Conservation (phyloP, 2,888 invertebrate genomes). For the Drosophila koepferae region DNA sequence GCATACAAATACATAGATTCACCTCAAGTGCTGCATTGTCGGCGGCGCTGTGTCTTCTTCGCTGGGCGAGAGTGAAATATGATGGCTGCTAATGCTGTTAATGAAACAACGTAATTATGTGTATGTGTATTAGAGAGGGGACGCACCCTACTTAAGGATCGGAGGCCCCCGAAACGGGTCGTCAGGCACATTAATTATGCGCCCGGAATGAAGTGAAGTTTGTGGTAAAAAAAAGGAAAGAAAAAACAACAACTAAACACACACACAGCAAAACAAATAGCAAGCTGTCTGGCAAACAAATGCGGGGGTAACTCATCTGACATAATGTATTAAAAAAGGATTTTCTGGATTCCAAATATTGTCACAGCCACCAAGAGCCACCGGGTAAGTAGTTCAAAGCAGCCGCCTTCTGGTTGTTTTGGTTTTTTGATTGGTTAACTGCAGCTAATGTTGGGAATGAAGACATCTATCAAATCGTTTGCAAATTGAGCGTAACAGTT, state of each 20-base stretch:
- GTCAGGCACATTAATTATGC: slow-evolving; percentile 80
- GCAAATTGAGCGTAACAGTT: slow-evolving; percentile 62
- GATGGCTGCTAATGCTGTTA: slow-evolving; percentile 83
- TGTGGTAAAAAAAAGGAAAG: slow-evolving; percentile 13
- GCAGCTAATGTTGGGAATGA: slow-evolving; percentile 2
- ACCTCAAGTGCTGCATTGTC: slow-evolving; percentile 61
- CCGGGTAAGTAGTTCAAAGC: slow-evolving; percentile 43
- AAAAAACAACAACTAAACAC: slow-evolving; percentile 9
- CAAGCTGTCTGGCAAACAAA: slow-evolving; percentile 49
- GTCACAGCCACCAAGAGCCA: slow-evolving; percentile 30
- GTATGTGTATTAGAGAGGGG: slow-evolving; percentile 70
- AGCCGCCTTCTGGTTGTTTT: slow-evolving; percentile 19
- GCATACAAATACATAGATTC: slow-evolving; percentile 24
- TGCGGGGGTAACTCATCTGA: slow-evolving; percentile 46
- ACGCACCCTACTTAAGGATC: slow-evolving; percentile 72
- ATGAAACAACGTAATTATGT: slow-evolving; percentile 83
- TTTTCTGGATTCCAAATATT: slow-evolving; percentile 53
- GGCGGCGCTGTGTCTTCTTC: slow-evolving; percentile 57
- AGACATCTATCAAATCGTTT: slow-evolving; percentile 53
- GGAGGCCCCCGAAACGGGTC: slow-evolving; percentile 60
- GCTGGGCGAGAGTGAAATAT: slow-evolving; percentile 72
- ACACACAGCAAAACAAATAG: slow-evolving; percentile 44
- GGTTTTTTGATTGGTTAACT: slow-evolving; percentile 12
- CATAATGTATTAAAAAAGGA: slow-evolving; percentile 69
- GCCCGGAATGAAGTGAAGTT: slow-evolving; percentile 43